Base-by-base conservation (phyloP, 2,797 vertebrate genomes). In the Girardinus metallicus region DNA sequence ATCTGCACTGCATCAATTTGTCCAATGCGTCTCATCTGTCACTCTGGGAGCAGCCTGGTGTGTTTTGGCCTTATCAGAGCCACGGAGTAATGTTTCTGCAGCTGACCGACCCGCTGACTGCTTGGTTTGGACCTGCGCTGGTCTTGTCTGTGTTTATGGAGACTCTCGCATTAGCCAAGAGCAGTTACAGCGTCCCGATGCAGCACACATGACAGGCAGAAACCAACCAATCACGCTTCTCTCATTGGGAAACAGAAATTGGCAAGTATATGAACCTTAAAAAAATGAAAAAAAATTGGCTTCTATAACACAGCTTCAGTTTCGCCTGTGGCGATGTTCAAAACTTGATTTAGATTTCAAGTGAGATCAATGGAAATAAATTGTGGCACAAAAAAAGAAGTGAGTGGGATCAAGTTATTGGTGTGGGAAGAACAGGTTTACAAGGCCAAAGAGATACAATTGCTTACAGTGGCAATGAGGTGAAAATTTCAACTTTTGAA, bases 61-160 rank as follows among this genome's bases (percentile, higher is more conserved):
- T 82, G 80, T 84, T 77, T 89, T 87, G 90, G 84, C 86, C 60
- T 75, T 26, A 8, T 62, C n/a, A 3, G 71, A 74, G 72, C 46
- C 18, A 68, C 43, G n/a, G 53, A 80, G 77, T 72, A 73, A 66
- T 9, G n/a, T 83, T 84, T 83, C 81, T 84, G 70, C 79, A 87
- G 84, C 80, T 53, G 78, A 76, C 78, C 83, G 87, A 86, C 86
- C 87, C 62, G 70, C 79, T 81, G 85, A 57, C 83, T 91, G 89
- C 85, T 91, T 89, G 84, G 89, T 82, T 90, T 93, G 91, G 90
- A 89, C 80, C 55, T 83, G 76, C 16, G 7, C 18, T 21, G 60
- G 70, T 84, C 79, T 46, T 46, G 89, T 89, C 84, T 91, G 83
- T 89, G 87, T 90, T 90, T 87, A 78, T 74, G 44, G 70, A 85